Percentiles rank a stretch among this genome's conserved stretches.
phyloP scores from a whole-genome alignment of 2,113 vertebrate genomes.

The Pollimyrus isidori region DNA sequence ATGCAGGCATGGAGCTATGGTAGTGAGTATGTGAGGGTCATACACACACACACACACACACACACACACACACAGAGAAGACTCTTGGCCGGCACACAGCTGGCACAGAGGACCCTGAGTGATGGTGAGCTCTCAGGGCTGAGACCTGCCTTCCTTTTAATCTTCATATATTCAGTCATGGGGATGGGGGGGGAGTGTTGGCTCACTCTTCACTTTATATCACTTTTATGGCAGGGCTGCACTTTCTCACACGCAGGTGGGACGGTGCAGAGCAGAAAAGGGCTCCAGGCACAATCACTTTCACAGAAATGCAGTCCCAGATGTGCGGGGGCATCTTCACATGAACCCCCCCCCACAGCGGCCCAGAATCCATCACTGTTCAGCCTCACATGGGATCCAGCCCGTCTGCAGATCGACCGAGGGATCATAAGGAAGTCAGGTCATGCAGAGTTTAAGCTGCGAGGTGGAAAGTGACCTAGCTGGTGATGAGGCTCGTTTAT shows the following conservation, averaged over 20 bases:
- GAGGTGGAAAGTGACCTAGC: background rate
- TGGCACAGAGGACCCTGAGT: constrained; percentile 47
- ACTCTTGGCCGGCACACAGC: constrained; percentile 29
- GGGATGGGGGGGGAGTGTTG: constrained; percentile 30
- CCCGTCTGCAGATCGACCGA: background rate
- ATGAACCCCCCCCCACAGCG: background rate
- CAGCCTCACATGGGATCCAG: background rate
- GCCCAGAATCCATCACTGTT: background rate
- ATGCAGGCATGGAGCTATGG: constrained; percentile 20
- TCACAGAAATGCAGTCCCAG: constrained; percentile 3
- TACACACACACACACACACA: background rate
- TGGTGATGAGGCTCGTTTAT: background rate
- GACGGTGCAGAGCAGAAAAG: constrained; percentile 20
- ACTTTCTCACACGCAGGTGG: constrained; percentile 26
- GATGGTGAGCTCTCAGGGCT: constrained; percentile 44
- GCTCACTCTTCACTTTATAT: constrained; percentile 49
- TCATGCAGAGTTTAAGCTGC: background rate
- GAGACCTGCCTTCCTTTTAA: constrained; percentile 48
- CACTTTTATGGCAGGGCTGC: constrained; percentile 45
- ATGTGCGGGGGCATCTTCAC: background rate
- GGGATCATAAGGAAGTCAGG: background rate
- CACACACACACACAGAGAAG: background rate
- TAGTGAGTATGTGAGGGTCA: background rate
- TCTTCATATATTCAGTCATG: constrained; percentile 49
- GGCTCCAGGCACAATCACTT: background rate